Evolutionary conservation across 1,140 invertebrate genomes (phyloP), one percentile per base, ranked within the genome.

Genomic region (Sarcophaga bullata): DNA sequence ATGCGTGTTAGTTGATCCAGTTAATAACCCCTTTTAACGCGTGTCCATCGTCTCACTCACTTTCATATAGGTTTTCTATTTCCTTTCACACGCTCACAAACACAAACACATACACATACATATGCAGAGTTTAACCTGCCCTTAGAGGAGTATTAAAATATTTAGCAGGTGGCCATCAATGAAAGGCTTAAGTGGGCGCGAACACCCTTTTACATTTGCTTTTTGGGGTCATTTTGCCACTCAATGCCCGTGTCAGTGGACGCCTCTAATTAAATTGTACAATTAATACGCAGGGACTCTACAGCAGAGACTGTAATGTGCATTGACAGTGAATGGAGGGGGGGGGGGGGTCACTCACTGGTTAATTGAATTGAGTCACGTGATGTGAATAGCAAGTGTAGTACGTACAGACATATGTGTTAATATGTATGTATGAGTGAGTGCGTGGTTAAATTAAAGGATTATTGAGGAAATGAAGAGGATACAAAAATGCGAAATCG

Each of bases 311-410:
- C n/a, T n/a, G n/a, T n/a, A n/a, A n/a, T n/a, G n/a, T 68, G 19
- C 17, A 25, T 48, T 72, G 54, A 10, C 10, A 50, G 80, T 72
- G 47, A 62, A n/a, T n/a, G n/a, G n/a, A n/a, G n/a, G n/a, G 0
- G 6, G 11, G 68, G 78, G 78, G 80, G 58, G 80, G 62, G 83
- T 81, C 82, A 84, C 83, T 85, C 86, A 86, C 86, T 86, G 86
- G 85, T 89, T 89, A 89, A 89, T 89, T 89, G 88, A 89, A 89
- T 89, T 82, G 85, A 89, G 88, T 89, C 88, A 89, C 88, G 88
- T 89, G 88, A 89, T 89, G 86, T 88, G 88, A 86, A 89, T 89
- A 86, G 85, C 84, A 86, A 75, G 75, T 52, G 49, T 8, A 73
- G 15, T 58, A 37, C 3, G 52, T 11, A 49, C 50, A 54, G 48